Evolutionary conservation across 2,888 invertebrate genomes (phyloP).

Genomic region (Tenthredo mesomela): DNA sequence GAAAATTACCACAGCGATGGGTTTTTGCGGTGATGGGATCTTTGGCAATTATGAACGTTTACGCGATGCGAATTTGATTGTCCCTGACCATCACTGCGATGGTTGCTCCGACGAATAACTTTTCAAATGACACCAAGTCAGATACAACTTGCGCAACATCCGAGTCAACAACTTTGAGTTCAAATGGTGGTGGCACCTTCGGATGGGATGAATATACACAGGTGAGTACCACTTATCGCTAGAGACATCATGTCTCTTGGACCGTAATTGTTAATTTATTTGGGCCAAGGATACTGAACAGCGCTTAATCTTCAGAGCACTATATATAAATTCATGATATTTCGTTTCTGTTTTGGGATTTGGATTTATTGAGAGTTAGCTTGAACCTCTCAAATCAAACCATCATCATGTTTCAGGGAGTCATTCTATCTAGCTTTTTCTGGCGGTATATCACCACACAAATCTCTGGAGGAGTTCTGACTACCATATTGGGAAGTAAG

Average conservation of each 20-base stretch:
- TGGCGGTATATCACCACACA: constrained; percentile 79
- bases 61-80: not conserved
- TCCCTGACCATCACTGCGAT: not conserved
- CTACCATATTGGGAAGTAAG: too few species aligned
- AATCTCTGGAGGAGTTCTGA: constrained; percentile 78
- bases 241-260: too few species aligned
- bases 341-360: too few species aligned
- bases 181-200: not conserved
- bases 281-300: too few species aligned
- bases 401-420: constrained; percentile 65
- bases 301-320: too few species aligned
- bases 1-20: too few species aligned
- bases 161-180: not conserved
- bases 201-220: not conserved
- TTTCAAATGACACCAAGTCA: not conserved
- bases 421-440: constrained; percentile 77
- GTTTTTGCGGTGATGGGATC: not conserved
- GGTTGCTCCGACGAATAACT: not conserved
- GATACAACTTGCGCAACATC: not conserved
- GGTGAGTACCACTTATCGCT: not conserved
- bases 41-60: not conserved
- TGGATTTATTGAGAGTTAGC: too few species aligned
- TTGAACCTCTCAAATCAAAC: too few species aligned
- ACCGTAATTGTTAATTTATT: too few species aligned
- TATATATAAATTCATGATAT: too few species aligned